phyloP scores from a whole-genome alignment of 1,140 invertebrate genomes.

The Probaryconus sp. region DNA sequence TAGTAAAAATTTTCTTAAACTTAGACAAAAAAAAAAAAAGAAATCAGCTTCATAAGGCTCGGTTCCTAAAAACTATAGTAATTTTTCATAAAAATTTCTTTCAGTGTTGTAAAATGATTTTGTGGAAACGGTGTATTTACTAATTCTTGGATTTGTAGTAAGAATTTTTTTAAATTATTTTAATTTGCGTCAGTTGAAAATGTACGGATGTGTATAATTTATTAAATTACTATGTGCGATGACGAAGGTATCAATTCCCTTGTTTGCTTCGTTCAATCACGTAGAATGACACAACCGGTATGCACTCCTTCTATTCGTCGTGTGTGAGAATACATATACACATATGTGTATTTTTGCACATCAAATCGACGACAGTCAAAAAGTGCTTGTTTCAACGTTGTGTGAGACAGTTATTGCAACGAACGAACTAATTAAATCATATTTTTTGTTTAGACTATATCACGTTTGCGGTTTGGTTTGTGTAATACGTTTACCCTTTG shows the following conservation, averaged over 20 bases:
- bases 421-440: conserved; percentile 32
- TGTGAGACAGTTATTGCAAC: conserved; percentile 19
- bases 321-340: neutral
- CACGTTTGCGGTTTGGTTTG: neutral
- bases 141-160: no score
- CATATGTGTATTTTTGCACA: conserved; percentile 18
- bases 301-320: conserved; percentile 6
- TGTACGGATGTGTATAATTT: conserved; percentile 44
- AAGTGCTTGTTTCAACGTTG: conserved; percentile 28
- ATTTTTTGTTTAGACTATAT: conserved; percentile 8
- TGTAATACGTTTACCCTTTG: conserved; percentile 3
- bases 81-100: no score
- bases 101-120: no score
- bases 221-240: conserved; percentile 30
- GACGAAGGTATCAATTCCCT: conserved; percentile 40
- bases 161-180: no score
- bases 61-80: no score
- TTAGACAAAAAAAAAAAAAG: no score
- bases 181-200: conserved; percentile 3
- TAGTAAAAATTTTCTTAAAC: no score
- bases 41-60: no score
- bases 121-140: no score
- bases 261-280: conserved; percentile 43
- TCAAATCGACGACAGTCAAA: conserved; percentile 36
- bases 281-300: conserved; percentile 21